phyloP scores from a whole-genome alignment of 2,797 vertebrate genomes.

The Sebastes taczanowskii region DNA sequence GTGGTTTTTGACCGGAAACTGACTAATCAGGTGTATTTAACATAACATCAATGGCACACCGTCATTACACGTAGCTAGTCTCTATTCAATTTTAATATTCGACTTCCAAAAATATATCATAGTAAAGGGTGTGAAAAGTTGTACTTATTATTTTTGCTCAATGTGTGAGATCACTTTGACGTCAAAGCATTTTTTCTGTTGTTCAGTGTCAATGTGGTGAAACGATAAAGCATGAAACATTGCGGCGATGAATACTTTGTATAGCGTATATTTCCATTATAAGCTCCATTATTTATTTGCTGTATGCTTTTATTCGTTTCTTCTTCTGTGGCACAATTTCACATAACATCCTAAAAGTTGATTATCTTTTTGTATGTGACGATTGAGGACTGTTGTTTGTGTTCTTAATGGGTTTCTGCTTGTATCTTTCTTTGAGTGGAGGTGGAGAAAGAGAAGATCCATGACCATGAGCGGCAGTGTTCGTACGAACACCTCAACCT shows the following conservation, averaged over 20 bases:
- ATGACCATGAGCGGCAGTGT: constrained; percentile 88
- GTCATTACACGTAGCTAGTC: background rate
- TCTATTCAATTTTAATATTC: background rate
- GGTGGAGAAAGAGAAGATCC: constrained; percentile 91
- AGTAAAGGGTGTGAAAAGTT: background rate
- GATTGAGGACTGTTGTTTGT: background rate
- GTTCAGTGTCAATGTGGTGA: background rate
- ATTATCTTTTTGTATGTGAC: background rate
- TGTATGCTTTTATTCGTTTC: background rate
- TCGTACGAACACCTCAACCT: constrained; percentile 92
- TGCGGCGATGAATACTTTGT: constrained; percentile 9
- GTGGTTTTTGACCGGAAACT: no score
- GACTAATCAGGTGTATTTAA: background rate
- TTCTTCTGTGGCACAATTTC: background rate
- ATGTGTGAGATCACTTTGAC: background rate
- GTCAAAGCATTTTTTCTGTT: background rate
- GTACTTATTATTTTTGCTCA: no score
- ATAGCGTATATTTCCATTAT: background rate
- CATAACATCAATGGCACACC: background rate
- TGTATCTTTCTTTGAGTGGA: constrained; percentile 57
- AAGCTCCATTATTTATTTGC: background rate
- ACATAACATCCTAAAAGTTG: background rate
- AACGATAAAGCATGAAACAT: background rate
- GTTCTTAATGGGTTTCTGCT: constrained; percentile 4
- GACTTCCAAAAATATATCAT: no score